Evolutionary conservation across 2,113 vertebrate genomes (phyloP).

Genomic region (Grammomys dolichurus): DNA sequence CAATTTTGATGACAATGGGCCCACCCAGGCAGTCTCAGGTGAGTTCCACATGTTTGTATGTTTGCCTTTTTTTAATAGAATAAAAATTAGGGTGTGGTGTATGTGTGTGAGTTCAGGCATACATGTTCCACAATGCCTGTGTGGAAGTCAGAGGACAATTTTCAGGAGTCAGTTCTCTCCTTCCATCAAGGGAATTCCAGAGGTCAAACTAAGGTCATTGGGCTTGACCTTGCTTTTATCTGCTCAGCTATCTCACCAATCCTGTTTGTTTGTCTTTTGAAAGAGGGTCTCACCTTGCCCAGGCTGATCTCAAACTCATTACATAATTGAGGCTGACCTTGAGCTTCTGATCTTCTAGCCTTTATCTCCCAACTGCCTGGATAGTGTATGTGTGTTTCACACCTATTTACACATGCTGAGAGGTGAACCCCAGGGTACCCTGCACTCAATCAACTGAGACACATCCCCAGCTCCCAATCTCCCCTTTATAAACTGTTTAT

Average conservation of each 20-base stretch:
- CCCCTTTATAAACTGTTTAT: background rate
- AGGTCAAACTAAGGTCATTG: background rate
- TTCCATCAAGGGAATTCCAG: background rate
- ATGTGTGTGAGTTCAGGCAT: background rate
- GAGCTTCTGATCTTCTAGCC: background rate
- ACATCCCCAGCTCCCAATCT: background rate
- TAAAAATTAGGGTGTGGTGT: background rate
- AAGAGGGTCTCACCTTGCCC: background rate
- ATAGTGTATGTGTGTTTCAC: background rate
- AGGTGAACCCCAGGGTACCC: background rate
- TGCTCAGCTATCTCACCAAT: background rate
- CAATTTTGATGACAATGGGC: background rate
- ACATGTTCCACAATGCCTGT: background rate
- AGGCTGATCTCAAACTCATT: background rate
- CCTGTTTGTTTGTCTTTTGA: background rate
- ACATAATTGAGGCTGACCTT: no score
- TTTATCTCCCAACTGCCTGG: background rate
- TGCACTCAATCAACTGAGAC: background rate
- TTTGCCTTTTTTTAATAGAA: background rate
- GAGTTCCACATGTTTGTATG: background rate
- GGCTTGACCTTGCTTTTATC: background rate
- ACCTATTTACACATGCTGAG: background rate
- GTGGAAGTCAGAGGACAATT: background rate
- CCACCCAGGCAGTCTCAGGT: background rate
- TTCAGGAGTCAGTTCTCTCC: background rate